These are phyloP conservation scores for Linnaemya tessellans DNA, from an alignment of 2,888 invertebrate species.

Conservation along the genomic window DNA sequence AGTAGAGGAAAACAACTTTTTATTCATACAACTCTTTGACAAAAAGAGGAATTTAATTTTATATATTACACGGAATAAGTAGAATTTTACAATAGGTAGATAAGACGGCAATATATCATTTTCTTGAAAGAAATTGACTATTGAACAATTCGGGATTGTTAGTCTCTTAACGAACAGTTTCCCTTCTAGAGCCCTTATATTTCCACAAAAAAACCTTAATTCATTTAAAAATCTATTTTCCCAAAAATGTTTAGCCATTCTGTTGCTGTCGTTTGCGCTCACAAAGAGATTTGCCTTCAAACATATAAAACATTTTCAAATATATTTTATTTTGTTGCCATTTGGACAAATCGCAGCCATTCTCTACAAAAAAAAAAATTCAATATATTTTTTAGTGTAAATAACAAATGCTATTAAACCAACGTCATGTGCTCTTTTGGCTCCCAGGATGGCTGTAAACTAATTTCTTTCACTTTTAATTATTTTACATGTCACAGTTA, in stretches of 20 bases:
- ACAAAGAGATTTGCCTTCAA: neutral
- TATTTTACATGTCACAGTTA: slow-evolving; percentile 67
- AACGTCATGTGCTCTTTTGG: slow-evolving; percentile 33
- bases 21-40: too few species aligned
- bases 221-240: neutral
- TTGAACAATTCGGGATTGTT: too few species aligned
- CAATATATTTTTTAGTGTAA: slow-evolving; percentile 24
- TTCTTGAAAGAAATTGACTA: too few species aligned
- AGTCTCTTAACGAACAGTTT: too few species aligned
- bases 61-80: too few species aligned
- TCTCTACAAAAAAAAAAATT: neutral
- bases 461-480: slow-evolving; percentile 62
- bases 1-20: too few species aligned
- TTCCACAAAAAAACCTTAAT: too few species aligned
- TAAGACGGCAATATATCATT: too few species aligned
- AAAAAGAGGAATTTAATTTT: too few species aligned
- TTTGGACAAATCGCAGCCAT: neutral
- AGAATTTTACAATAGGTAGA: too few species aligned
- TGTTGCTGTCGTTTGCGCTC: neutral
- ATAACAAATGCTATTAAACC: slow-evolving; percentile 43
- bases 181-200: too few species aligned
- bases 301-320: slow-evolving; percentile 6
- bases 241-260: neutral
- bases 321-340: neutral
- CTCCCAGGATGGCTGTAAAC: slow-evolving; percentile 41